Evolutionary conservation across 1,140 invertebrate genomes (phyloP).

Genomic region (Drosophila ficusphila): DNA sequence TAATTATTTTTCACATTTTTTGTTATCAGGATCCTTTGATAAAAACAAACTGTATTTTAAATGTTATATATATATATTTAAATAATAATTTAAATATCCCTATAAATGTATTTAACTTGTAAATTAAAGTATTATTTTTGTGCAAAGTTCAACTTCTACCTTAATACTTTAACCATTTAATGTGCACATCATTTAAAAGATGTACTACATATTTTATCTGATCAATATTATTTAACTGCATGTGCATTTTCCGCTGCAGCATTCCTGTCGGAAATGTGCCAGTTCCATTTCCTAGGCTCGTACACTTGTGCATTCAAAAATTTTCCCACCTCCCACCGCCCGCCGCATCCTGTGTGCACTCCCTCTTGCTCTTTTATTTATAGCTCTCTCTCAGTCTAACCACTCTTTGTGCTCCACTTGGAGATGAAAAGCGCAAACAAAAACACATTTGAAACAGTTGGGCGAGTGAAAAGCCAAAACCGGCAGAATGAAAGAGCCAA

Average conservation of each 20-base stretch:
- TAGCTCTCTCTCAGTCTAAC: background rate
- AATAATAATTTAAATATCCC: too few species aligned
- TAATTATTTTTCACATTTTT: background rate
- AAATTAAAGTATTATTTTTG: too few species aligned
- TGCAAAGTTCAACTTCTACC: too few species aligned
- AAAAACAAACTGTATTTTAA: too few species aligned
- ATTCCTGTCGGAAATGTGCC: constrained; percentile 53
- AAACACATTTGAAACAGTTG: constrained; percentile 63
- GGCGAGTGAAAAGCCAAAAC: constrained; percentile 56
- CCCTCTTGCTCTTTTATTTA: background rate
- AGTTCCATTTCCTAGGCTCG: constrained; percentile 53
- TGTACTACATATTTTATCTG: background rate
- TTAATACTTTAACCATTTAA: background rate
- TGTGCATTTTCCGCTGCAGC: constrained; percentile 32
- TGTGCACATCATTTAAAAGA: background rate
- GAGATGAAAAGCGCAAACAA: constrained; percentile 62
- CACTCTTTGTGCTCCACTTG: constrained; percentile 46
- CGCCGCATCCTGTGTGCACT: background rate
- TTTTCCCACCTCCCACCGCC: background rate
- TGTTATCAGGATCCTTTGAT: too few species aligned
- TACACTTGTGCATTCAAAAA: constrained; percentile 41
- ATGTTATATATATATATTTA: too few species aligned
- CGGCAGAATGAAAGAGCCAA: constrained; percentile 28
- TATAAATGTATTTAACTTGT: too few species aligned
- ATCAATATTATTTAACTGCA: constrained; percentile 2